Evolutionary conservation across 2,888 invertebrate genomes (phyloP), one percentile per base, ranked within the genome.

Genomic region (Phlogophora meticulosa): DNA sequence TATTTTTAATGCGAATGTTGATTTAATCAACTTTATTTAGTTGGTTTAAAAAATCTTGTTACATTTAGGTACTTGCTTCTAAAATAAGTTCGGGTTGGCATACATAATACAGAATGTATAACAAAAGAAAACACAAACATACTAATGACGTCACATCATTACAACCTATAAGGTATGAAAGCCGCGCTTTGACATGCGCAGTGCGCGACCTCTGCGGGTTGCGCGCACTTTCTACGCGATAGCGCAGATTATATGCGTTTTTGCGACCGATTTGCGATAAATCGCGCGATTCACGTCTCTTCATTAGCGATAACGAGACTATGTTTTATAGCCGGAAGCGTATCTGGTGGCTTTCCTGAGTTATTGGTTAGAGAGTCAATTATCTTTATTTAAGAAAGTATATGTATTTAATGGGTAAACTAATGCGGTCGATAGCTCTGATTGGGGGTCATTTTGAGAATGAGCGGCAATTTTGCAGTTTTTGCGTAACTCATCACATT

Each of bases 121-220:
- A 51, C 45, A 66, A 68, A 60, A 58, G 55, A 72, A 72, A 83
- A 58, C 53, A 66, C 28, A 34, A 34, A 36, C 32, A 49, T 13
- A 42, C 9, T 10, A 32, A 59, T 78, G 72, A 72, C 73, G 62
- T 77, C 80, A 78, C 45, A 57, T 17, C 57, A 63, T 65, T 53
- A 73, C 49, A 48, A 53, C 68, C 60, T 51, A 66, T 85, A 79
- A 71, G 82, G 84, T 76, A 86, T 85, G 89, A 90, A 89, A 90
- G 90, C 82, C 84, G 81, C 78, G 78, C 75, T 82, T 82, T 82
- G 83, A 82, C 82, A 81, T 77, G 76, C 67, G 75, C 71, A 57
- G 64, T 64, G 58, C 64, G 74, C 85, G 86, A 85, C 85, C 86
- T 83, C 78, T 68, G 75, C 64, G 68, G 76, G 62, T 48, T 64